phyloP scores from a whole-genome alignment of 2,888 invertebrate genomes.

The Heliconius ethilla region DNA sequence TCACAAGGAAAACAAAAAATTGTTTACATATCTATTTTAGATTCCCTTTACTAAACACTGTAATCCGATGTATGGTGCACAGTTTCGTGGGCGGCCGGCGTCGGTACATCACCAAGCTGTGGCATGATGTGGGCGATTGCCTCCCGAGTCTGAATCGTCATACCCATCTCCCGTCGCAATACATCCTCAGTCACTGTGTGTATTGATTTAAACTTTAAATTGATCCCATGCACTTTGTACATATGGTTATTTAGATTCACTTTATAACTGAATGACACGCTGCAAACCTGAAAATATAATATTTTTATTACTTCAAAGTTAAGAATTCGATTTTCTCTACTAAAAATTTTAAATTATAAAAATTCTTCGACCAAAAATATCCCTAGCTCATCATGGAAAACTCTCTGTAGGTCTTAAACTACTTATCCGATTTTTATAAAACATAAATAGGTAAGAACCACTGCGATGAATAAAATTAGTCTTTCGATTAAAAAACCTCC shows the following conservation, averaged over 20 bases:
- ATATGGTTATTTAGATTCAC: conserved; percentile 80
- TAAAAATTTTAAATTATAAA: no score
- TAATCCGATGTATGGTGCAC: conserved; percentile 56
- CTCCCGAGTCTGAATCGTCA: conserved; percentile 62
- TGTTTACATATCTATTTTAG: background rate
- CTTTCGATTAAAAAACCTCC: no score
- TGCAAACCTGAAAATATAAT: conserved; percentile 68
- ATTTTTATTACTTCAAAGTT: no score
- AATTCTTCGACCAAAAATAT: no score
- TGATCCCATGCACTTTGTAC: conserved; percentile 74
- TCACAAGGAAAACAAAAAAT: conserved; percentile 4
- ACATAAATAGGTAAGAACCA: no score
- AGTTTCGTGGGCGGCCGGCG: conserved; percentile 69
- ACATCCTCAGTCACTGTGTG: conserved; percentile 76
- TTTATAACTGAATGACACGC: conserved; percentile 78
- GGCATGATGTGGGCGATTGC: conserved; percentile 72
- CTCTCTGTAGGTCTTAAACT: no score
- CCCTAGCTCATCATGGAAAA: no score
- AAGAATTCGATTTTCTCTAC: no score
- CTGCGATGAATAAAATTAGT: no score
- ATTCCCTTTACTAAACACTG: conserved; percentile 22
- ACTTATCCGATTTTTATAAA: no score
- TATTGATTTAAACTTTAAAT: conserved; percentile 78
- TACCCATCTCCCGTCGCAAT: conserved; percentile 66
- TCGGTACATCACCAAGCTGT: conserved; percentile 61